Evolutionary conservation across 1,140 invertebrate genomes (phyloP), one percentile per base, ranked within the genome.

Genomic region (Ctenoplectra terminalis): DNA sequence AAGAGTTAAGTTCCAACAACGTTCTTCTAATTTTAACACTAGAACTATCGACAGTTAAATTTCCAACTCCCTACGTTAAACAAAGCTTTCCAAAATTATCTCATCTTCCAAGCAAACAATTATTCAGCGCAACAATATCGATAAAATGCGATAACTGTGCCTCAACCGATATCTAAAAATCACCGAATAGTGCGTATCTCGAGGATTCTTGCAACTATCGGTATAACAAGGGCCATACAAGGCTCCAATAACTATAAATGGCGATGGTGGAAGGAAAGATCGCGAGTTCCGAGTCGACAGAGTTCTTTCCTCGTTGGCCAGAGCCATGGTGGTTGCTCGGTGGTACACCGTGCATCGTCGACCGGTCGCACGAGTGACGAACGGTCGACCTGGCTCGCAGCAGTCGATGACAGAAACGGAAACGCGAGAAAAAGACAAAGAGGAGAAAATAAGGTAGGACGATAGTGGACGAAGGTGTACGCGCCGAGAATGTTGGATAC

Each of bases 161-260:
- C 23, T 1, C 5, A 3, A 15, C 9, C 9, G 13, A 40, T 8
- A 13, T 34, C 8, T 23, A 40, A 29, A 20, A 8, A 9, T 63
- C 2, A 13, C 13, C 67, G 76, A 46, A 40, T 50, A 61, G 11
- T 61, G 54, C 29, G 20, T 72, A 63, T 11, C 46, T 11, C n/a
- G 7, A n/a, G 0, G 54, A 66, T 66, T 46, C 50, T 29, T 40
- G 20, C 11, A 17, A 56, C 60, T 70, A 56, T 66, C 70, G 70
- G 40, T 60, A 56, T 81, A 81, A 81, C 60, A 26, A 74, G 54
- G n/a, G 20, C 20, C 76, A 15, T 81, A 81, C n/a, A 75, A 67
- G 72, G 81, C 58, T 56, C 70, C 56, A 78, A 86, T 86, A 85
- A 82, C 84, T 86, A 86, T 79, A 86, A 77, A 86, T 80, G 84